phyloP scores from a whole-genome alignment of 2,888 invertebrate species.

The Mechanitis messenoides region DNA sequence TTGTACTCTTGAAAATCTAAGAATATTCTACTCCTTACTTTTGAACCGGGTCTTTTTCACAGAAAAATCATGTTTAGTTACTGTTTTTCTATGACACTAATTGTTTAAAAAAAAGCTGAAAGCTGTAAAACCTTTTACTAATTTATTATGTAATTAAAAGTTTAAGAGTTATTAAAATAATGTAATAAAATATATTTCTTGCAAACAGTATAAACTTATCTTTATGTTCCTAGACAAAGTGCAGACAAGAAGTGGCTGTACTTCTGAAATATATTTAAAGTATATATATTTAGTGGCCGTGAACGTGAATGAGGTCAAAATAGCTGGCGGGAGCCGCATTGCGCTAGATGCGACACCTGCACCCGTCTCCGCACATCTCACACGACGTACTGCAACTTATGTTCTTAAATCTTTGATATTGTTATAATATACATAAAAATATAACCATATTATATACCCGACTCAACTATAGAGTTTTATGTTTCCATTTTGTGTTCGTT shows the following conservation, averaged over 20 bases:
- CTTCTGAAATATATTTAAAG: constrained; percentile 17
- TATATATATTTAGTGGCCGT: constrained; percentile 37
- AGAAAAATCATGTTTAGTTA: background rate
- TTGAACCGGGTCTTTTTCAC: background rate
- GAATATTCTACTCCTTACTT: too few species aligned
- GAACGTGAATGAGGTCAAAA: constrained; percentile 62
- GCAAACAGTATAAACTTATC: constrained; percentile 12
- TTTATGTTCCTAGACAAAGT: constrained; percentile 1
- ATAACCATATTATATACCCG: too few species aligned
- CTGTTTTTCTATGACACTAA: background rate
- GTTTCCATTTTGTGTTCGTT: too few species aligned
- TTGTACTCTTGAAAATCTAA: too few species aligned
- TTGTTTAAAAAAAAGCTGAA: too few species aligned
- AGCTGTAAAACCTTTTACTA: background rate
- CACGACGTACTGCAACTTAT: constrained; percentile 4
- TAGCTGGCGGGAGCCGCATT: constrained; percentile 61
- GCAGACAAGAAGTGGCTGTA: constrained; percentile 5
- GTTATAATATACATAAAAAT: background rate
- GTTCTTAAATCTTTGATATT: constrained; percentile 4
- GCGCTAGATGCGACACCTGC: constrained; percentile 67
- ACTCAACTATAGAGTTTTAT: too few species aligned
- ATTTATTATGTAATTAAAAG: background rate
- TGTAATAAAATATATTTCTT: background rate
- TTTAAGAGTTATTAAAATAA: background rate
- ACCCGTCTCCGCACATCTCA: constrained; percentile 33